phyloP scores from a whole-genome alignment of 1,140 invertebrate species.

The Theocolax elegans region DNA sequence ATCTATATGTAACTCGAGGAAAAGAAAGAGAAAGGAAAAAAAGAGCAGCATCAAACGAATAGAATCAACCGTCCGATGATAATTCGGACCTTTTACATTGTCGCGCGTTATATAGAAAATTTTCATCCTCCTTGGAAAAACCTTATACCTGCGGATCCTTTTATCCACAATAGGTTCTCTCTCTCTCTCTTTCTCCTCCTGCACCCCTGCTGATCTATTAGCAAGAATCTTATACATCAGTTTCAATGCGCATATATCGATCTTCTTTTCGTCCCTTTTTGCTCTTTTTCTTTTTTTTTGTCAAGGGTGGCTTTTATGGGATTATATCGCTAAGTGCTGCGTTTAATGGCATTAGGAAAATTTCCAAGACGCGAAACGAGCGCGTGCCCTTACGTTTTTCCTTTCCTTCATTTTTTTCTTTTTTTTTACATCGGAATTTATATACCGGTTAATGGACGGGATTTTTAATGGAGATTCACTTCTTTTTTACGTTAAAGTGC shows the following conservation, averaged over 20 bases:
- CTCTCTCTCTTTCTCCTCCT: slow-evolving; percentile 41
- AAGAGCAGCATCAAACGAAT: too few relatives aligned
- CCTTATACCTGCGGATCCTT: too few relatives aligned
- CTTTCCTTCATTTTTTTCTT: background rate
- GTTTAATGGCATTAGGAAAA: slow-evolving; percentile 33
- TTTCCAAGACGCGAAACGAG: slow-evolving; percentile 8
- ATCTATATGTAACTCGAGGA: background rate
- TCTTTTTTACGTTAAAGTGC: too few relatives aligned
- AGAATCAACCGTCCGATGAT: slow-evolving; percentile 56
- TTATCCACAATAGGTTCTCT: slow-evolving; percentile 20
- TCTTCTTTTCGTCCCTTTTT: slow-evolving; percentile 2
- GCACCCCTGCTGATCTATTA: slow-evolving; percentile 59
- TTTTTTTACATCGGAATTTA: too few relatives aligned
- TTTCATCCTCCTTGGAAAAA: too few relatives aligned
- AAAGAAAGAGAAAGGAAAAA: background rate
- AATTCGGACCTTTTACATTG: slow-evolving; percentile 58
- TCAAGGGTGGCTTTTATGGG: slow-evolving; percentile 25
- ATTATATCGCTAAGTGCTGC: slow-evolving; percentile 36
- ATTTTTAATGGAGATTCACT: too few relatives aligned
- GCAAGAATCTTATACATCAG: slow-evolving; percentile 44
- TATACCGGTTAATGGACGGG: slow-evolving; percentile 1
- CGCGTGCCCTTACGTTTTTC: slow-evolving; percentile 3
- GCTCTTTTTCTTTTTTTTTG: slow-evolving; percentile 7
- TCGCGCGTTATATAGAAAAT: slow-evolving; percentile 37
- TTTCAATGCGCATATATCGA: too few relatives aligned